Evolutionary conservation across 2,113 vertebrate genomes (phyloP).

Genomic region (Psittacula cyanocephala): DNA sequence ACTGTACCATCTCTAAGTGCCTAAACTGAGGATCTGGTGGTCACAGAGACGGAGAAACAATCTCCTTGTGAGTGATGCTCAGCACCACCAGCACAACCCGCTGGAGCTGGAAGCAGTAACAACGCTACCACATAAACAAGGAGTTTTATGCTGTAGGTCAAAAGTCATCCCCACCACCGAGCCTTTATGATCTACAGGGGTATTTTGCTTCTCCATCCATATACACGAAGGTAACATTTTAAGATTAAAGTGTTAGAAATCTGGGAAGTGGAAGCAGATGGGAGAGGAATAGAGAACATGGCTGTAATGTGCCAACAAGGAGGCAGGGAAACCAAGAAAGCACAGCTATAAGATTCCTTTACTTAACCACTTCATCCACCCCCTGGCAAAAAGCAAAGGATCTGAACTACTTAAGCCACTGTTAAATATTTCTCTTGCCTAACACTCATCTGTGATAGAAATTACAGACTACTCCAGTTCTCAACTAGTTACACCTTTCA

Average conservation of each 20-base stretch:
- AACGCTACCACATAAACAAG: not conserved
- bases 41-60: not conserved
- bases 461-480: not conserved
- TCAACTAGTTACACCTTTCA: not conserved
- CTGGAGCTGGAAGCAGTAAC: not conserved
- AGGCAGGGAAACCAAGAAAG: not conserved
- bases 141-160: not conserved
- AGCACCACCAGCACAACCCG: not conserved
- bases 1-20: not conserved
- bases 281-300: not conserved
- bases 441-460: not conserved
- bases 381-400: not conserved
- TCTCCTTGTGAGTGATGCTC: not conserved
- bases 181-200: not conserved
- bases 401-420: not conserved
- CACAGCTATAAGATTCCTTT: not conserved
- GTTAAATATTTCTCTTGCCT: not conserved
- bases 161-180: not conserved
- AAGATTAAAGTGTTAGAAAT: not conserved
- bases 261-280: constrained; percentile 14
- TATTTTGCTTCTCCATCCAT: not conserved
- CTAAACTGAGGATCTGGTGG: not conserved
- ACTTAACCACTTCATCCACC: not conserved
- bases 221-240: not conserved
- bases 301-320: not conserved